Evolutionary conservation across 2,888 invertebrate genomes (phyloP), one percentile per base, ranked within the genome.

Genomic region (Meteorus colon): DNA sequence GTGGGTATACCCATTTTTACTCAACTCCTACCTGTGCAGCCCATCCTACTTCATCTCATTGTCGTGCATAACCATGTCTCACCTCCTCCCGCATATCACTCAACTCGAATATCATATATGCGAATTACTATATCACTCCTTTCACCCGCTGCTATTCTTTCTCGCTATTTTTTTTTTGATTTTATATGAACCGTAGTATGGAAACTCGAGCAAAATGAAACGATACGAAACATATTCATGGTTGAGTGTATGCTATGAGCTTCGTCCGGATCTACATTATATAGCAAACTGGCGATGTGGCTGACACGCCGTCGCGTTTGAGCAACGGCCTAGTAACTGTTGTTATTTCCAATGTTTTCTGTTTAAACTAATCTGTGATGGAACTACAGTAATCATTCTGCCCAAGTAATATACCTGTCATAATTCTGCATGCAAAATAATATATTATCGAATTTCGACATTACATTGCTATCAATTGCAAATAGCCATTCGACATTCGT

Each of bases 1-100:
- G 88, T 88, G 88, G 88, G 83, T 87, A 86, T 79, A 83, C 81
- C 12, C 83, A 83, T 83, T 79, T 80, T 76, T 79, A 76, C 75
- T 81, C 76, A 76, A 76, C 81, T 79, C 80, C 82, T 82, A 81
- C 80, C 81, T 79, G 80, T 79, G 79, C 75, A 67, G 80, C 67
- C 69, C 80, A 73, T 37, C 27, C 60, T 59, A 60, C 41, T 66
- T 16, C 19, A 5, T 66, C 41, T 66, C 14, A 63, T 34, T 14
- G 19, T 55, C 19, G 19, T 8, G 55, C 2, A 19, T 55, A 55
- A 6, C 55, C 4, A 19, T 19, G 24, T 55, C 19, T 55, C 55
- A 55, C 55, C 4, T 19, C 19, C 19, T 8, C 55, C 19, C n/a
- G 19, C n/a, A 19, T n/a, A 19, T n/a, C 2, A 19, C 19, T 4